Percentiles rank a stretch among this genome's conserved stretches.
Evolutionary conservation across 2,113 vertebrate species (phyloP).

Genomic region (Leptocoma aspasia): DNA sequence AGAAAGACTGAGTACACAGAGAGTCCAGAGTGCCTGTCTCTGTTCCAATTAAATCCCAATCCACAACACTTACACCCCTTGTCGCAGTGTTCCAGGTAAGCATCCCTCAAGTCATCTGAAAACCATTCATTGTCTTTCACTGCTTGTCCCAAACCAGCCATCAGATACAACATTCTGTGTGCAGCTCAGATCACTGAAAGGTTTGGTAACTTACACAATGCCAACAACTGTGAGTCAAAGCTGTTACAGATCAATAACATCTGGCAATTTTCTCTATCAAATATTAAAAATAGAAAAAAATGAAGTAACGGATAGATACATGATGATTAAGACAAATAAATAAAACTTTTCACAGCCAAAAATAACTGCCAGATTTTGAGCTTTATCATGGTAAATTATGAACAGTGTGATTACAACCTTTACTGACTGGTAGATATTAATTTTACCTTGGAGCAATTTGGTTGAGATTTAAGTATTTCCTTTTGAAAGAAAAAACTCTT

Average conservation of each 20-base stretch:
- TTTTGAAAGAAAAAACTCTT: background rate
- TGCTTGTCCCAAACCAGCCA: background rate
- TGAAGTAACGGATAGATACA: rapidly evolving
- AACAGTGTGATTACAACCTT: background rate
- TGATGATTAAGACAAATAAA: background rate
- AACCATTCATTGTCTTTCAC: background rate
- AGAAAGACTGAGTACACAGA: background rate
- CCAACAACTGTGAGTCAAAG: background rate
- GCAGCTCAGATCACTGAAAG: background rate
- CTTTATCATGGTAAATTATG: rapidly evolving
- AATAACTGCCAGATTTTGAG: background rate
- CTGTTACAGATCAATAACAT: background rate
- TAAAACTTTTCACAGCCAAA: background rate
- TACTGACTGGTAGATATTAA: background rate
- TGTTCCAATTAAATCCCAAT: background rate
- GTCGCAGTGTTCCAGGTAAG: background rate
- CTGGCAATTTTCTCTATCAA: background rate
- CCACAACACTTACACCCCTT: background rate
- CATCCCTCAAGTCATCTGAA: background rate
- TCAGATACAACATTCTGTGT: background rate
- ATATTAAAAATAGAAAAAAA: background rate
- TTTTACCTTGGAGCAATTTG: background rate
- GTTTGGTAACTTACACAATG: background rate
- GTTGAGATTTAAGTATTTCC: background rate
- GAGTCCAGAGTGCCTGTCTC: background rate